Base-by-base conservation (phyloP, 2,797 vertebrate species). In the Clamator glandarius region DNA sequence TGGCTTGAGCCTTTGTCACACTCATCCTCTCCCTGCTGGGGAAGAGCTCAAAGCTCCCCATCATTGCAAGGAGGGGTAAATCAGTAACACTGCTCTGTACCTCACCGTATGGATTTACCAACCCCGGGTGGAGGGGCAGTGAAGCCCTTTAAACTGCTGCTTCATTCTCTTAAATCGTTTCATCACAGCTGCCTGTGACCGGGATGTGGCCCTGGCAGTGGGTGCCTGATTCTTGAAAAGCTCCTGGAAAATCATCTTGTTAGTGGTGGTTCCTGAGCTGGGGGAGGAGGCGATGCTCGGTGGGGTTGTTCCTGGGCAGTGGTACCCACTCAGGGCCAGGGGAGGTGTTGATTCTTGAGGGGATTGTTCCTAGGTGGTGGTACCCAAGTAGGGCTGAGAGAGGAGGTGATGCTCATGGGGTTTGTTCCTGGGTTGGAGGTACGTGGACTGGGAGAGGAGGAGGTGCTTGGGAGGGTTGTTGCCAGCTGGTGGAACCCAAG, bases 161-260 rank as follows among this genome's bases (percentile, higher is more conserved):
- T 59, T 39, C 46, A 4, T 26, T 48, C 59, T 51, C 1, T 25
- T 3, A 12, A 35, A 59, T 36, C 24, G 3, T 9, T 41, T 23
- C n/a, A 12, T 24, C 1, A 1, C 21, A 18, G 44, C 23, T 35
- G 8, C 55, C 41, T 3, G 3, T 1, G 26, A 64, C 63, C 21
- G 33, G 44, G 83, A 70, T 44, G 15, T 0, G 5, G 29, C 28
- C 64, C 46, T 3, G 5, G 21, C 41, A 8, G 13, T 3, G 0
- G 29, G 33, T 14, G 1, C 46, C 23, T 11, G 59, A 23, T 50
- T 20, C 42, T 33, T 35, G 62, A 14, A 29, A 33, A 54, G 8
- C 26, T 29, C 44, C 33, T 41, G 85, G 57, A 69, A 74, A 63
- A 79, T 24, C n/a, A 19, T 20, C 48, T 48, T 25, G 46, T 4